These are phyloP conservation scores for Meteorus sp. DNA, from an alignment of 1,140 invertebrate species.

Conservation along the genomic window DNA sequence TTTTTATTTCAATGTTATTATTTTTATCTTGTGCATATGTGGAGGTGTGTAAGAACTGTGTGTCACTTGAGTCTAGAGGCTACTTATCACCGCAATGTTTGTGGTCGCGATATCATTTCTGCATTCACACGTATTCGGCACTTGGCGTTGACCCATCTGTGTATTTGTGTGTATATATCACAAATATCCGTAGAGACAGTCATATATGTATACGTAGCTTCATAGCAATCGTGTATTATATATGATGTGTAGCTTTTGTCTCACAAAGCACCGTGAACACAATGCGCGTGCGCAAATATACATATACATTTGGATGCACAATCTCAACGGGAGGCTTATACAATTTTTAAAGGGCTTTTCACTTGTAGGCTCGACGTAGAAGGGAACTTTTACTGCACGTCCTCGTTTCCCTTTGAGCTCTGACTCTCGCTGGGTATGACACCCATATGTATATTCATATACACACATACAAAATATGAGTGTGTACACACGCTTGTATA, in stretches of 20 bases:
- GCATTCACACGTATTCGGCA: background rate
- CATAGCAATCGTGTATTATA: too few species aligned
- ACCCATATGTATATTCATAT: background rate
- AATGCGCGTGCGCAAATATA: too few species aligned
- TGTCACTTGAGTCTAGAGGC: slow-evolving; percentile 23
- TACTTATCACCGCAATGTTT: slow-evolving; percentile 19
- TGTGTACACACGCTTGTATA: too few species aligned
- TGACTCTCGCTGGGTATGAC: slow-evolving; percentile 16
- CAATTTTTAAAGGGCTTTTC: slow-evolving; percentile 33
- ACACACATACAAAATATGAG: background rate
- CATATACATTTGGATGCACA: too few species aligned
- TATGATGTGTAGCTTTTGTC: too few species aligned
- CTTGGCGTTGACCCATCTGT: slow-evolving; percentile 3
- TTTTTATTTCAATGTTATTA: too few species aligned
- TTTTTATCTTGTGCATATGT: background rate
- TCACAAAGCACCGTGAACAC: too few species aligned
- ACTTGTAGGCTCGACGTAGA: slow-evolving; percentile 27
- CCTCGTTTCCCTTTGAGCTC: slow-evolving; percentile 21
- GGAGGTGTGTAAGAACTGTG: background rate
- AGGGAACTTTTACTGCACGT: slow-evolving; percentile 18
- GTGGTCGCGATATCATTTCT: slow-evolving; percentile 19
- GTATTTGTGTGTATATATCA: background rate
- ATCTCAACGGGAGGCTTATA: slow-evolving; percentile 12
- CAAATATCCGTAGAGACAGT: background rate
- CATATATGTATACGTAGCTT: background rate